Percentiles rank a stretch among this genome's conserved stretches.
Evolutionary conservation across 2,888 invertebrate genomes (phyloP).

Genomic region (Rhogogaster chlorosoma): DNA sequence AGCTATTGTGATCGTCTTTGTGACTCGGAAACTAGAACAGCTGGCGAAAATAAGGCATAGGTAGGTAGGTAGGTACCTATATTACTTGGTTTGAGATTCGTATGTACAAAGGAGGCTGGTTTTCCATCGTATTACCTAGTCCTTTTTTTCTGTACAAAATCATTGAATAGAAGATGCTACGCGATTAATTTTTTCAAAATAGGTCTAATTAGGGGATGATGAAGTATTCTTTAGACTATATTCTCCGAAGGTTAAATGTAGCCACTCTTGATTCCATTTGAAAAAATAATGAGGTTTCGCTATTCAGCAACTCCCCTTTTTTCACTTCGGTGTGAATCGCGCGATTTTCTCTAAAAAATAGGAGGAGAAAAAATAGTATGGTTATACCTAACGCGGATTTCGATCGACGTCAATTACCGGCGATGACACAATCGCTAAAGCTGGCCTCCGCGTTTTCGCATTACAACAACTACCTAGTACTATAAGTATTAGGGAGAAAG

Average conservation of each 20-base stretch:
- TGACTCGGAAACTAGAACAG: neutral
- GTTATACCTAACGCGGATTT: neutral
- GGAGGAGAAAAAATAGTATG: neutral
- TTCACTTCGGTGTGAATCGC: neutral
- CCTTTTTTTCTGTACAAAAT: too few species aligned
- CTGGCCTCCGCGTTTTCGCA: neutral
- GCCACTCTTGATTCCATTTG: too few species aligned
- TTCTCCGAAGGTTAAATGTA: too few species aligned
- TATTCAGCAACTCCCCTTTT: neutral
- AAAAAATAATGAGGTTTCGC: too few species aligned
- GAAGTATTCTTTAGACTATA: too few species aligned
- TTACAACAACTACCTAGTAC: neutral
- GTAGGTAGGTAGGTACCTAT: neutral
- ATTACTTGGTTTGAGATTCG: neutral
- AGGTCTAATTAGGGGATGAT: too few species aligned
- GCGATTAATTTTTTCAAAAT: too few species aligned
- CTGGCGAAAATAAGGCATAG: neutral
- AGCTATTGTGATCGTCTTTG: slow-evolving; percentile 17
- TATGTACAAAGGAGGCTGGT: neutral
- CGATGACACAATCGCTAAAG: slow-evolving; percentile 4
- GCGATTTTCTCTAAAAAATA: neutral
- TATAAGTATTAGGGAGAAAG: neutral
- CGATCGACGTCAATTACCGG: slow-evolving; percentile 31
- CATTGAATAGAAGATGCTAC: too few species aligned
- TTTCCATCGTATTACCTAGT: neutral